Evolutionary conservation across 2,113 vertebrate genomes (phyloP).

Genomic region (Uria aalge): DNA sequence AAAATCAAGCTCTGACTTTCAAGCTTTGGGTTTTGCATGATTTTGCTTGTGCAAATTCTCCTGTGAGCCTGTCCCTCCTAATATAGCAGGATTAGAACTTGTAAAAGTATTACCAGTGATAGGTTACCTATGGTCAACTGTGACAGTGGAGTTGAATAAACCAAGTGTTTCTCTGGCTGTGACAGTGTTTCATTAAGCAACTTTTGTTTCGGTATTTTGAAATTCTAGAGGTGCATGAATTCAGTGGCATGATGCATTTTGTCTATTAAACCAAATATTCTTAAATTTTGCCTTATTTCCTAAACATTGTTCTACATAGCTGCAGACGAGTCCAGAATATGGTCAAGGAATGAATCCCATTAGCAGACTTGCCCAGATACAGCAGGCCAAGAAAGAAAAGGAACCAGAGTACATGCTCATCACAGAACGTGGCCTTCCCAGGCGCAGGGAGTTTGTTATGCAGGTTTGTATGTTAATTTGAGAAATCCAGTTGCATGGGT

Average conservation of each 20-base stretch:
- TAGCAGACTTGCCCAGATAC: constrained; percentile 96
- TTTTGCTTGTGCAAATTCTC: not conserved
- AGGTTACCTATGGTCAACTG: constrained; percentile 3
- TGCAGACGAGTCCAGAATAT: constrained; percentile 93
- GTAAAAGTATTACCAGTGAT: not conserved
- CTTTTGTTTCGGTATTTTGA: not conserved
- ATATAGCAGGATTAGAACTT: not conserved
- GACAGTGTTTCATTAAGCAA: not conserved
- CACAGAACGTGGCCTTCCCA: constrained; percentile 90
- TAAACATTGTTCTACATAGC: constrained; percentile 67
- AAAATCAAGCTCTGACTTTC: not conserved
- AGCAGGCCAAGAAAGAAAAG: constrained; percentile 98
- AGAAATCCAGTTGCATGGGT: not conserved
- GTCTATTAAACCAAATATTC: not conserved
- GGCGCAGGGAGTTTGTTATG: constrained; percentile 97
- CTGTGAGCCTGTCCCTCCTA: not conserved
- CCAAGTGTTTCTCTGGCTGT: not conserved
- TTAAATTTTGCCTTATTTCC: not conserved
- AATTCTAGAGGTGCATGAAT: not conserved
- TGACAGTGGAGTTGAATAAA: not conserved
- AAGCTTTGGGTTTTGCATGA: not conserved
- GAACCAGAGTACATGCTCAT: constrained; percentile 93
- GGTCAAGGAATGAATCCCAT: constrained; percentile 98
- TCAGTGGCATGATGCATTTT: not conserved
- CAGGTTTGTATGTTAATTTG: constrained; percentile 79